Percentiles rank a stretch among this genome's conserved stretches.
Evolutionary conservation across 2,888 invertebrate species (phyloP).

Genomic region (Drosophila monieri): DNA sequence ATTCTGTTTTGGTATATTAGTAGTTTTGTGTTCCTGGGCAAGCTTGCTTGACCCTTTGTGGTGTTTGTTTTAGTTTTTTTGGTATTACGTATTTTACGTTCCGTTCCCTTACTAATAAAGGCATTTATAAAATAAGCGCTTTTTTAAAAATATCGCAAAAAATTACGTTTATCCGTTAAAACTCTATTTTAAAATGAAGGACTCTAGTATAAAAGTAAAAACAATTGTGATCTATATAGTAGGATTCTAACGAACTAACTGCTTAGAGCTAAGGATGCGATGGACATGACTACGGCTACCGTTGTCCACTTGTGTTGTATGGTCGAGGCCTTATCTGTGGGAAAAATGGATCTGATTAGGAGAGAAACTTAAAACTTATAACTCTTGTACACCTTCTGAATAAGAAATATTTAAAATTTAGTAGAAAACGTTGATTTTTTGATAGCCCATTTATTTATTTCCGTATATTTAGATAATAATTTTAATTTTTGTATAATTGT

Average conservation of each 20-base stretch:
- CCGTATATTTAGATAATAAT: not conserved
- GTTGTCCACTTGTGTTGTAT: constrained; percentile 84
- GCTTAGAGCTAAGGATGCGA: constrained; percentile 84
- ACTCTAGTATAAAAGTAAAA: constrained; percentile 74
- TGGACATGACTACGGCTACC: constrained; percentile 84
- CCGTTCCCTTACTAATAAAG: constrained; percentile 82
- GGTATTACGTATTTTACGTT: constrained; percentile 37
- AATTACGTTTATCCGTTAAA: constrained; percentile 82
- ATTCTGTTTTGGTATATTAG: constrained; percentile 51
- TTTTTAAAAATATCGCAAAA: constrained; percentile 84
- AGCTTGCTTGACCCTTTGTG: constrained; percentile 39
- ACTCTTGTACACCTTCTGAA: not conserved
- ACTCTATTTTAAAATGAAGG: constrained; percentile 79
- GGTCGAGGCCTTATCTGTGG: constrained; percentile 83
- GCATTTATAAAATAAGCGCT: constrained; percentile 84
- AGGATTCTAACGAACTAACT: constrained; percentile 82
- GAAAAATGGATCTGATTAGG: not conserved
- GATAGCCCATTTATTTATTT: not conserved
- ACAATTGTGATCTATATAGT: constrained; percentile 70
- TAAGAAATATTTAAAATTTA: not conserved
- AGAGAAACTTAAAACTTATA: not conserved
- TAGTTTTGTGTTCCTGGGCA: constrained; percentile 28
- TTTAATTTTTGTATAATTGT: not conserved
- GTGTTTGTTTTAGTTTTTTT: constrained; percentile 51
- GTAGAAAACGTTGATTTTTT: not conserved